Base-by-base conservation (phyloP, 2,888 invertebrate genomes). In the Stenoptilia bipunctidactyla region DNA sequence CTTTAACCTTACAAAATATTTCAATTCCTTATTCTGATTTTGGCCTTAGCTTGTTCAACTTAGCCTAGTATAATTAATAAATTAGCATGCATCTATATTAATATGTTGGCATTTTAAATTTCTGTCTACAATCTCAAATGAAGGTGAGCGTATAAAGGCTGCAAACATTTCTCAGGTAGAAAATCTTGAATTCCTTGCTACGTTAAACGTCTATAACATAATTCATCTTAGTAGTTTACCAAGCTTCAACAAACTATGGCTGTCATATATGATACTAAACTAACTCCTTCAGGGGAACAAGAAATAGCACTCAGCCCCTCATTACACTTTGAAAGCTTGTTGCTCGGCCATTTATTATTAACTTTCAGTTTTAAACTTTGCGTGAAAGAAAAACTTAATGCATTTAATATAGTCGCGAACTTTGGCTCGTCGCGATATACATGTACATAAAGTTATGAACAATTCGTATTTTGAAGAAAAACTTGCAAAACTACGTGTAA, bases 321-420 rank as follows among this genome's bases (percentile, higher is more conserved):
- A 63, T 61, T 61, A 62, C 47, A 52, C 45, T 56, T 57, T 58
- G 57, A 59, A 54, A 59, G 58, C 54, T 48, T 53, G 55, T 56
- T 58, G 55, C 55, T 55, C 50, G 45, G 51, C 48, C 50, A 48
- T 46, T 54, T 51, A 49, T 48, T 49, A 45, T 42, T 43, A 42
- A 52, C 50, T 47, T 51, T 47, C 25, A 43, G 44, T 41, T 47
- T 42, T 44, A 52, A 54, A 52, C 50, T 55, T 40, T 15, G 44
- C 15, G 41, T 40, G 44, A 40, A 42, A 49, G 46, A 48, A 51
- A 44, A 46, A 45, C 47, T 30, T 30, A 49, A 47, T 51, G 45
- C 48, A 48, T 51, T 49, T 30, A 30, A 30, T 30, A 30, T 30
- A 30, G 44, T 43, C 44, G 45, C 40, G 36, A 40, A 49, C 44